Evolutionary conservation across 2,113 vertebrate species (phyloP).

Genomic region (Camelus dromedarius): DNA sequence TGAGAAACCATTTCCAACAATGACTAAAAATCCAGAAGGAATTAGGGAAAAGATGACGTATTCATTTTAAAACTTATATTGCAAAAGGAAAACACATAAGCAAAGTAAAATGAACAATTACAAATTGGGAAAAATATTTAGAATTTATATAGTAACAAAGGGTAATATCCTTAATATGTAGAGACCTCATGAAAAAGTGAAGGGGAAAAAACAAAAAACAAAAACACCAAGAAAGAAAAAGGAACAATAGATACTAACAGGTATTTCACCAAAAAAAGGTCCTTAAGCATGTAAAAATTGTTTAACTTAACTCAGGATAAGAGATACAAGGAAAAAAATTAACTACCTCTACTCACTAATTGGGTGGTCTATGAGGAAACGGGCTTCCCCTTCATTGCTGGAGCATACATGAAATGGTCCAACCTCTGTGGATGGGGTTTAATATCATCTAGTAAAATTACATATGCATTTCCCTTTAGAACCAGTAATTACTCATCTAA

Average conservation of each 20-base stretch:
- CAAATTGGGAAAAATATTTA: background rate
- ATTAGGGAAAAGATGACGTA: background rate
- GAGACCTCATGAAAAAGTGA: background rate
- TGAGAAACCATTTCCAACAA: background rate
- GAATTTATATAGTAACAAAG: background rate
- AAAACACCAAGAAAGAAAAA: background rate
- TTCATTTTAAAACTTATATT: background rate
- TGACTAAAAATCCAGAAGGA: background rate
- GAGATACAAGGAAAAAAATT: background rate
- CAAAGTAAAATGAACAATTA: background rate
- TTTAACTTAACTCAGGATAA: background rate
- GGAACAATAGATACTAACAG: background rate
- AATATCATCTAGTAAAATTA: background rate
- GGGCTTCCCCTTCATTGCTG: background rate
- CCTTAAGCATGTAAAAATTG: background rate
- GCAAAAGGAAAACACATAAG: background rate
- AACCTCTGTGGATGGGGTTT: background rate
- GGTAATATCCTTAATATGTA: background rate
- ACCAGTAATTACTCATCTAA: background rate
- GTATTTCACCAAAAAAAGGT: background rate
- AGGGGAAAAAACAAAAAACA: background rate
- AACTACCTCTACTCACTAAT: background rate
- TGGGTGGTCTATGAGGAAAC: background rate
- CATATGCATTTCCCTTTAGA: background rate
- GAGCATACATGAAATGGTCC: background rate